Base-by-base conservation (phyloP, 2,888 invertebrate species). In the Chrysotoxum bicinctum region DNA sequence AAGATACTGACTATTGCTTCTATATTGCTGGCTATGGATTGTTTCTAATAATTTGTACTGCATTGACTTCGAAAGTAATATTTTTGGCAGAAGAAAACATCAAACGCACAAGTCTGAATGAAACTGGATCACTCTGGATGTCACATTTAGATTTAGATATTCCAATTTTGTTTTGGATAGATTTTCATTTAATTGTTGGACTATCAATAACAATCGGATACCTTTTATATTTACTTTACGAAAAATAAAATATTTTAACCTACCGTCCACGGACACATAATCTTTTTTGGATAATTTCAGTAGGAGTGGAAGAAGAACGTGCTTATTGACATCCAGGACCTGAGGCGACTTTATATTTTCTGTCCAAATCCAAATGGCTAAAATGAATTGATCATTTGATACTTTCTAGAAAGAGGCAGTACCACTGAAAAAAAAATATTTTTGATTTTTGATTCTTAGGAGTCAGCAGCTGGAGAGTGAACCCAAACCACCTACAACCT, bases 151-250 rank as follows among this genome's bases (percentile, higher is more conserved):
- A 64, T 8, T 30, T 64, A 3, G 30, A 19, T 5, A 64, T 64
- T 8, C 62, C 62, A 12, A 30, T 64, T 14, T 19, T 64, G 14
- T 64, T 64, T 45, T 64, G 62, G 43, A 23, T 64, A 3, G 62
- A 64, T 64, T 26, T 45, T 45, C 62, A 64, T 64, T 45, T 64
- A 19, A 45, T 45, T 45, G 6, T 45, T 37, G 43, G 30, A 16
- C 8, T 64, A 19, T 10, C 12, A 19, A 19, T 64, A 5, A 30
- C 23, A 3, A 43, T 45, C 16, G 16, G 16, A 19, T 64, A 64
- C 30, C 30, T 64, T 64, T 16, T 45, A 2, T 14, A 19, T 14
- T 30, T 45, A 30, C 45, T 64, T 19, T 26, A 12, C n/a, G 26
- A 45, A 1, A 30, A 30, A 30, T 64, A 43, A 45, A 19, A 52